Evolutionary conservation across 2,797 vertebrate species (phyloP), one percentile per base, ranked within the genome.

Genomic region (Clamator glandarius): DNA sequence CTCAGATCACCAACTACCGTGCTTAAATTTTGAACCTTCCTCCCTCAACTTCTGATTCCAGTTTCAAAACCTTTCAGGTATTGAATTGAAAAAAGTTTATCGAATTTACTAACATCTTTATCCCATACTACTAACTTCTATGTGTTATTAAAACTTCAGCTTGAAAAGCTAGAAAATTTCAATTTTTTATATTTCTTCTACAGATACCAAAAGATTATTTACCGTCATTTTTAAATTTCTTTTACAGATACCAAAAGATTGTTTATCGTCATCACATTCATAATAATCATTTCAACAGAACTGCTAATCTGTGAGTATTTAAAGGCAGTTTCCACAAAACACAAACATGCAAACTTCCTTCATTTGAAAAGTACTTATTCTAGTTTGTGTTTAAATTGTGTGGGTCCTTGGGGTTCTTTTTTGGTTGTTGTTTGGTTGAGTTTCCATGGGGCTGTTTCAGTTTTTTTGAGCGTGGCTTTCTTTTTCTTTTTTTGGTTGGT

Each of bases 371-470:
- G 4, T 24, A 67, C 25, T 59, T 69, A 44, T 66, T 76, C 25
- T 46, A 62, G 3, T 42, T 82, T 36, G 26, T 42, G 8, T 42
- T 33, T 54, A 48, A 67, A 42, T 12, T 44, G 23, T 23, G 8
- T 7, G 8, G 52, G 15, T 48, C 24, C 70, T 29, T 23, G 11
- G 26, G 26, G 4, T 0, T 2, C 28, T 39, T 24, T 51, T 72
- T 70, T 14, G 13, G 11, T 9, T 33, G 7, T 24, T 85, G 26
- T 51, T 72, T 6, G 5, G 0, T 21, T 87, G 17, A 5, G 6
- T 21, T 46, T 85, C 20, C 11, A 12, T 11, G 5, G 7, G 7
- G 3, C 3, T 28, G 15, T 11, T 64, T 18, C 5, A 1, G 2
- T 12, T 59, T 70, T 52, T 24, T 21, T 50, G 6, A 46, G 16